Evolutionary conservation across 2,113 vertebrate genomes (phyloP), one percentile per base, ranked within the genome.

Genomic region (Xiphophorus couchianus): DNA sequence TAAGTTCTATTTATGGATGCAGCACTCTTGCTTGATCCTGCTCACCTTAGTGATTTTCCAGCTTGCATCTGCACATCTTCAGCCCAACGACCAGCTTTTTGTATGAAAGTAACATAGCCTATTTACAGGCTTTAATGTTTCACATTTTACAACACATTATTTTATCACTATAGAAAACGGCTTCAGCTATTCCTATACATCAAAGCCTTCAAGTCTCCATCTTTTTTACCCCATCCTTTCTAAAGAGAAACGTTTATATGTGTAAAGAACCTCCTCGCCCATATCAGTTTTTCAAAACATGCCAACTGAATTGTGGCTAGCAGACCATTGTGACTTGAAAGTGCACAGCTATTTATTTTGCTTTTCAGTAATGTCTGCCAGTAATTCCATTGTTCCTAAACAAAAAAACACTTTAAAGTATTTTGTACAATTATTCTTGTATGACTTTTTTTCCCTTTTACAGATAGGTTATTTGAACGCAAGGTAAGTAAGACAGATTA

Each of bases 301-400:
- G 22, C 58, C 80, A 77, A 86, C 77, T 87, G 77, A 66, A 89
- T 85, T 88, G 77, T 83, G 80, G 83, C 77, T 77, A 85, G 88
- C 80, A 64, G 62, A 80, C 75, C 63, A 78, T 66, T 86, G 74
- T 54, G 73, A 81, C 74, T 82, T 81, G 77, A 91, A 93, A 86
- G 88, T 86, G 84, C 83, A 90, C 85, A 90, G 84, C 86, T 66
- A 89, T 89, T 92, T 84, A 75, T 70, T 88, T 90, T 91, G 85
- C 80, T 69, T 74, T 30, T 84, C 25, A 8, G 37, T 2, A 27
- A 66, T 69, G 22, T 69, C 73, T 66, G 75, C 60, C 70, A 89
- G 82, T 74, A 68, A 62, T 85, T 74, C 39, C 13, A 58, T 10
- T 58, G 51, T 58, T 25, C 22, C 51, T 58, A 58, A 58, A 58